Evolutionary conservation across 2,888 invertebrate species (phyloP), one percentile per base, ranked within the genome.

Genomic region (Sacculina carcini): DNA sequence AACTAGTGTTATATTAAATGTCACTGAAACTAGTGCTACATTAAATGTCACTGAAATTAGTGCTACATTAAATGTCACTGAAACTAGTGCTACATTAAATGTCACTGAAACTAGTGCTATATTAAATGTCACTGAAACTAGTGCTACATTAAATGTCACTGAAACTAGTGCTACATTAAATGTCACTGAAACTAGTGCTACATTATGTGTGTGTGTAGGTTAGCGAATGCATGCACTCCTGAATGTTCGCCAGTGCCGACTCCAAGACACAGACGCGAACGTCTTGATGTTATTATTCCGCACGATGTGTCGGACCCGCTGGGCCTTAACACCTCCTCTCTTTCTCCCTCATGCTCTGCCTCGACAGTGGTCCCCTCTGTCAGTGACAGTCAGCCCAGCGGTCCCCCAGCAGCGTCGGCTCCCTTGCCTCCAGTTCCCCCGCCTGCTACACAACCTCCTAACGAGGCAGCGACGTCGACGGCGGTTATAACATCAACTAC

Each of bases 241-340:
- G 80, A 84, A 61, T 85, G 86, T 29, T 90, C 90, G 53, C 92
- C 92, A 1, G 66, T 86, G 62, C 79, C 85, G 51, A 80, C 79
- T 36, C 82, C 83, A n/a, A 77, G 77, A 50, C 71, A 79, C 55
- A 73, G 79, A 55, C 80, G 80, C 63, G 78, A 74, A 40, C 34
- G 16, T 23, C 24, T 44, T 19, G 44, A 44, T 68, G 86, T 85
- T 3, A 79, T 86, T 53, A 87, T 89, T 62, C 92, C 90, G 48
- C 82, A 82, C 31, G 87, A 92, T 64, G 84, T 87, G 48, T 74
- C 78, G 60, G 92, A 94, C 69, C 92, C 92, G 1, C 67, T 94
- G 49, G 87, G 89, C 67, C 69, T 94, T 49, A 65, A 65, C 54
- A 60, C 61, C 29, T 61, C 60, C 9, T n/a, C n/a, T n/a, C n/a